These are phyloP conservation scores for Eurystomus glaucurus DNA, from an alignment of 2,797 vertebrate species.

Conservation along the genomic window DNA sequence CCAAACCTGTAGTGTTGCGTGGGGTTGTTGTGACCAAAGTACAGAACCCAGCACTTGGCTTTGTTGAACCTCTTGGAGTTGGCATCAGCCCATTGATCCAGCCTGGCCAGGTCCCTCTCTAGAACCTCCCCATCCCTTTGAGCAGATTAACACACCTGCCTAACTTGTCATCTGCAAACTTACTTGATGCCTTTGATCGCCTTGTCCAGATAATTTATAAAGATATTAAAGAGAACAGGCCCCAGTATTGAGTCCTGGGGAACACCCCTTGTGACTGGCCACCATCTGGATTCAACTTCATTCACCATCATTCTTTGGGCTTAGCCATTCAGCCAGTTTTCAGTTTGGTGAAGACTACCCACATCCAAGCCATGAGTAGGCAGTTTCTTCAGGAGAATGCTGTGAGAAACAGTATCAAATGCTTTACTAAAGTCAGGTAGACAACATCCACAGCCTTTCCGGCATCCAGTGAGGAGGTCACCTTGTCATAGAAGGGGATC, in stretches of 20 bases:
- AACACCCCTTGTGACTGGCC: fast-evolving
- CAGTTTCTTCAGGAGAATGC: neutral
- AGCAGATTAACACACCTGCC: neutral
- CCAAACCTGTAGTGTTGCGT: fast-evolving
- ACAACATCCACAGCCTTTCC: neutral
- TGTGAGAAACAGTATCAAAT: neutral
- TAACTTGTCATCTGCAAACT: neutral
- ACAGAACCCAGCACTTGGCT: neutral
- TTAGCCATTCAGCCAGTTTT: neutral
- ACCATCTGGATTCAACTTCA: neutral
- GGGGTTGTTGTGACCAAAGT: neutral
- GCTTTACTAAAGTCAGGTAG: neutral
- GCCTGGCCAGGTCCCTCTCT: neutral
- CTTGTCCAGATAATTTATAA: neutral
- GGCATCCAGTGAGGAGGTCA: neutral
- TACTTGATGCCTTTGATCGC: fast-evolving
- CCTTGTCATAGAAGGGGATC: neutral
- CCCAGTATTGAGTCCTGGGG: neutral
- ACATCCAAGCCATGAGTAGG: neutral
- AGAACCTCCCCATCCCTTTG: neutral
- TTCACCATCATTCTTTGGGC: neutral
- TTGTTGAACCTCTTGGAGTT: neutral
- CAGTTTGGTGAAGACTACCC: neutral
- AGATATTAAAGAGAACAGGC: neutral
- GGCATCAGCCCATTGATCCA: fast-evolving